Evolutionary conservation across 2,113 vertebrate genomes (phyloP), one percentile per base, ranked within the genome.

Genomic region (Poicephalus gulielmi): DNA sequence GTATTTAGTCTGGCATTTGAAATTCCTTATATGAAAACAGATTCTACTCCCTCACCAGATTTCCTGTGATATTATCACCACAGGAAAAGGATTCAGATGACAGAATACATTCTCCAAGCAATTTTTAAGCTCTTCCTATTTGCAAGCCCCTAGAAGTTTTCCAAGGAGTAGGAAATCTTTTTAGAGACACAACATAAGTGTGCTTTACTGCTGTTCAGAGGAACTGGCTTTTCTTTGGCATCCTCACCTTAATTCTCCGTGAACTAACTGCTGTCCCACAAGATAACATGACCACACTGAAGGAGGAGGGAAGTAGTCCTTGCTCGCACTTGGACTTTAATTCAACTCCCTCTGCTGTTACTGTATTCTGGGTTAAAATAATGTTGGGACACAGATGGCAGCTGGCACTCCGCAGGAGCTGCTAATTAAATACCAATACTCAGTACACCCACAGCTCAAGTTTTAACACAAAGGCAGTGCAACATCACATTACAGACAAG

Each of bases 311-410:
- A 70, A 59, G 16, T 3, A 88, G 55, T 24, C 59, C 24, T 35
- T 49, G 31, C 30, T 24, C 44, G 28, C 35, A n/a, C 28, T 31
- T 14, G 7, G 28, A 24, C 33, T 76, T 83, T 20, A 60, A 80
- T 41, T 83, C 57, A 71, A 71, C 9, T 15, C 15, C 25, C 52
- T 49, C 37, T 19, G 49, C 37, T 74, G 46, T 24, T 60, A 50
- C 43, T 2, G 3, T 17, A 7, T 13, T 31, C 27, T 37, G 16
- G 10, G 66, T 85, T 63, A 59, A 17, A 49, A 69, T 11, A 57
- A 33, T 0, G 1, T 2, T 30, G 23, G 47, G 69, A 59, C 16
- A n/a, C 9, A 30, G 17, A 31, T 1, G 1, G 59, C 37, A 81
- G 7, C 15, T 71, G 46, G 52, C 50, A 46, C 33, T 27, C 16